These are phyloP conservation scores for Mionectes macconnelli DNA, from an alignment of 2,113 vertebrate species.

Conservation along the genomic window DNA sequence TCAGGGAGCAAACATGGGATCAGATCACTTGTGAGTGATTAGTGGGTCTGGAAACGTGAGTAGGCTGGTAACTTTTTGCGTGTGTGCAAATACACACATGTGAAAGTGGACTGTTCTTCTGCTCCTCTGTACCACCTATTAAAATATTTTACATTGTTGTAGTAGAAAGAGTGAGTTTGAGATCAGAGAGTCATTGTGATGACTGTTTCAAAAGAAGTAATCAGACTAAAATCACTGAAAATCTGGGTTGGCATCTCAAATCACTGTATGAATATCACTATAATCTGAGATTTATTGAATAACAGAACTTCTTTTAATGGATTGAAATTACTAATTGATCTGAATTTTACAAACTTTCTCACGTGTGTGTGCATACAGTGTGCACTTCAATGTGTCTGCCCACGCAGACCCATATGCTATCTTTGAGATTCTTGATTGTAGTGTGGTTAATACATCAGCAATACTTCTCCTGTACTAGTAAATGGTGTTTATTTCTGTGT, in stretches of 20 bases:
- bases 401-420: background rate
- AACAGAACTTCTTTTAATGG: background rate
- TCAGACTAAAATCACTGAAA: background rate
- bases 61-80: background rate
- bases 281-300: background rate
- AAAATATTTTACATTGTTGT: background rate
- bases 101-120: background rate
- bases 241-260: background rate
- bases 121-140: background rate
- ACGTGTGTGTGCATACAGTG: fast-evolving
- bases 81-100: background rate
- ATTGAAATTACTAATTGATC: background rate
- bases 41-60: background rate
- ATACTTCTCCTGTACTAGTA: background rate
- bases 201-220: background rate
- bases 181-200: background rate
- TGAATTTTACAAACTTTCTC: background rate
- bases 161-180: background rate
- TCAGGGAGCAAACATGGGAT: background rate
- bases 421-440: background rate
- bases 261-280: background rate
- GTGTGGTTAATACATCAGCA: background rate
- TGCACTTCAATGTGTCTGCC: background rate
- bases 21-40: conserved; percentile 41
- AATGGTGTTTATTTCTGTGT: background rate